Base-by-base conservation (phyloP, 2,113 vertebrate genomes). In the Phrynosoma platyrhinos region DNA sequence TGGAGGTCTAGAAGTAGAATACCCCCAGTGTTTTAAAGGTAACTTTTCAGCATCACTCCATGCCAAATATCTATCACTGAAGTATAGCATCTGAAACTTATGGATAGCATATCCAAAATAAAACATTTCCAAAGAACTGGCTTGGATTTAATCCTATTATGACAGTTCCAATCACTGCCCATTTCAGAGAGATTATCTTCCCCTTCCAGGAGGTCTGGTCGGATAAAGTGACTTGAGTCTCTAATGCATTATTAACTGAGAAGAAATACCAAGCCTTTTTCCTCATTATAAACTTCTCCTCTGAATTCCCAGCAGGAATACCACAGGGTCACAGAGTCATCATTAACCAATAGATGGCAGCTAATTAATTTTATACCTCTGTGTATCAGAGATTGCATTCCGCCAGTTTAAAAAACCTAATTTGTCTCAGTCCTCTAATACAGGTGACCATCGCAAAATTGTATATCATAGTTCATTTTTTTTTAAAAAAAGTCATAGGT, bases 371-470 rank as follows among this genome's bases (percentile, higher is more conserved):
- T 91, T 90, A 52, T 76, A 83, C 80, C 85, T 91, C 21, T 83
- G 79, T 64, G 78, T 68, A 69, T 68, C 30, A 82, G 76, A 55
- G 69, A 66, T 88, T 85, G 90, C 82, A 74, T 74, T 30, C 75
- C 86, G 64, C 89, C 88, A 87, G 77, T 83, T 88, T 83, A 85
- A 84, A 85, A 62, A 96, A 94, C 87, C 89, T 94, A 93, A 95
- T 94, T 94, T 94, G 88, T 40, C 92, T 88, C 25, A 0, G 86
- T 90, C 62, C 88, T 90, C 85, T 95, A 89, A 90, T 92, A 90
- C 30, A 85, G 83, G 71, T 32, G 53, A 74, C 36, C 81, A 84
- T 83, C 79, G 23, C 78, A 88, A 89, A 90, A n/a, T 21, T 30
- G 40, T 79, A 72, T 79, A 82, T 85, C 84, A 77, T 91, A 76